A percentile compares a stretch with the other conserved stretches of the same genome.
phyloP scores from a whole-genome alignment of 2,797 vertebrate genomes.

The Sternotherus odoratus region DNA sequence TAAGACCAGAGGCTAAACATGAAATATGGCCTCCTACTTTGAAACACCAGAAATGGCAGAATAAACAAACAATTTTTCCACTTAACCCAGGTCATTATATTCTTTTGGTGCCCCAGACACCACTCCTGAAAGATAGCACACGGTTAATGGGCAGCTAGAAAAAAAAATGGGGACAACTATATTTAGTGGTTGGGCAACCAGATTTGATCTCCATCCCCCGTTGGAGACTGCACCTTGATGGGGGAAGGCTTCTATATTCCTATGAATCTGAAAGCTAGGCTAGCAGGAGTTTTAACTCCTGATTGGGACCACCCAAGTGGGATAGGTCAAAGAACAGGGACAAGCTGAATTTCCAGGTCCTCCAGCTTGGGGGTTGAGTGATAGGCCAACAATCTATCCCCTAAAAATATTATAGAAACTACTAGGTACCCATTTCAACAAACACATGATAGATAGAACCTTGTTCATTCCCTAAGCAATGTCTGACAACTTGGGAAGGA shows the following conservation, averaged over 20 bases:
- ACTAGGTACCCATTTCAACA: neutral
- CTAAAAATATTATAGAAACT: neutral
- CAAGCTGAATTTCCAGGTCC: neutral
- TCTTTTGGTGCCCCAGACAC: neutral
- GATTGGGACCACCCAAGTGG: neutral
- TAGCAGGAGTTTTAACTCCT: neutral
- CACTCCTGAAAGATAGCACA: neutral
- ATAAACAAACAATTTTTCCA: neutral
- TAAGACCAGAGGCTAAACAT: neutral
- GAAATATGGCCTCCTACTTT: constrained; percentile 23
- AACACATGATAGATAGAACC: neutral
- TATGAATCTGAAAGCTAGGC: neutral
- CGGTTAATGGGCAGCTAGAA: neutral
- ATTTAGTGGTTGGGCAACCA: neutral
- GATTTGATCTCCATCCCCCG: neutral
- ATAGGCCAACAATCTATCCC: neutral
- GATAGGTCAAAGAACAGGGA: neutral
- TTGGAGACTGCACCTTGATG: neutral
- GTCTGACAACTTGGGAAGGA: neutral
- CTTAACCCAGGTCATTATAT: neutral
- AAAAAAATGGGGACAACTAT: neutral
- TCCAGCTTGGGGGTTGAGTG: neutral
- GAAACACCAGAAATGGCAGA: constrained; percentile 5
- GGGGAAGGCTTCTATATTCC: neutral
- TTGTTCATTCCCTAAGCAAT: neutral